Evolutionary conservation across 2,113 vertebrate species (phyloP).

Genomic region (Scolopax mira): DNA sequence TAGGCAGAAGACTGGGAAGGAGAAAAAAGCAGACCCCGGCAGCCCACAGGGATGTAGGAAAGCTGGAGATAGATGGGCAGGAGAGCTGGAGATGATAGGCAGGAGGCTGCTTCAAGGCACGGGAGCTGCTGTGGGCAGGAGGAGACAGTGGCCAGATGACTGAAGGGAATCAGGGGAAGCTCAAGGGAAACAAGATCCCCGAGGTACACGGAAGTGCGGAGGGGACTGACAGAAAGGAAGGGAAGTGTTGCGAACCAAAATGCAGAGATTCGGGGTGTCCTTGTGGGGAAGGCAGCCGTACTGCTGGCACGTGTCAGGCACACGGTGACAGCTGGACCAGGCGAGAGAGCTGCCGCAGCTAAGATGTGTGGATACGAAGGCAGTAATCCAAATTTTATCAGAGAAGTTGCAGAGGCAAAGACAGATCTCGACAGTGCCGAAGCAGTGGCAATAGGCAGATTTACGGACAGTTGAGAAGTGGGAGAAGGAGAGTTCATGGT

Average conservation of each 20-base stretch:
- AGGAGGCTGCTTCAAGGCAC: neutral
- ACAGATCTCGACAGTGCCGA: neutral
- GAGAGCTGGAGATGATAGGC: neutral
- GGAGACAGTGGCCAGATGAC: neutral
- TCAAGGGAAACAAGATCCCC: neutral
- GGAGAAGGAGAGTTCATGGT: neutral
- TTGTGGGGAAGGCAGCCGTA: fast-evolving
- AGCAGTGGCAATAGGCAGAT: neutral
- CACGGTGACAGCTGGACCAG: fast-evolving
- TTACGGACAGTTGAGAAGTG: neutral
- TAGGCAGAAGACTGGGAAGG: neutral
- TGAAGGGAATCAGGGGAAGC: fast-evolving
- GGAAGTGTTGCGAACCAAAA: neutral
- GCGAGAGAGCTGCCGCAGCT: neutral
- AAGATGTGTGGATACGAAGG: neutral
- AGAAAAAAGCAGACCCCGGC: neutral
- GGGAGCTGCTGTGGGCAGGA: neutral
- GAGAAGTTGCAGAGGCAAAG: neutral
- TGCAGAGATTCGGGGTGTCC: neutral
- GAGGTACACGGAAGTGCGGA: fast-evolving
- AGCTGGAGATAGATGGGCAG: neutral
- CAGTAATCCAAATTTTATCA: neutral
- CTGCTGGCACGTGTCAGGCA: neutral
- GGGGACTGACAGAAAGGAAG: neutral
- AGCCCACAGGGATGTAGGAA: neutral